Percentiles rank a stretch among this genome's conserved stretches.
Conservation (phyloP, 2,113 vertebrate species). For the Osmerus mordax region DNA sequence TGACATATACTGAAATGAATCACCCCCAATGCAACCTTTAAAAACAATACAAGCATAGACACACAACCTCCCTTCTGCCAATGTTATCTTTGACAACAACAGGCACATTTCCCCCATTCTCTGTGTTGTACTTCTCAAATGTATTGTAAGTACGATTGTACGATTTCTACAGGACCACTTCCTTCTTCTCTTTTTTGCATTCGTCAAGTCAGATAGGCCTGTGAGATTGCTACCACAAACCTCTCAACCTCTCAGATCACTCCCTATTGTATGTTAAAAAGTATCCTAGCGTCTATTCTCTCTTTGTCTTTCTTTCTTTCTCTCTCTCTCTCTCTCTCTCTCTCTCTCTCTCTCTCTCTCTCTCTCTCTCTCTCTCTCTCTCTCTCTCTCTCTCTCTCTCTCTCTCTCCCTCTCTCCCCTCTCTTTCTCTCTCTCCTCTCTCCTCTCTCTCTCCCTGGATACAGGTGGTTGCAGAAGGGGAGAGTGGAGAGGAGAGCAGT, state of each 20-base stretch:
- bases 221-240: too few species aligned
- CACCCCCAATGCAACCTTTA: conserved; percentile 17
- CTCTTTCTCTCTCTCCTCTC: neutral
- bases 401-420: neutral
- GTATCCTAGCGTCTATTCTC: neutral
- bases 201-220: too few species aligned
- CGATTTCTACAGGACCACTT: too few species aligned
- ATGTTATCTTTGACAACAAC: too few species aligned
- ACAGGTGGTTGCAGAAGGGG: conserved; percentile 39
- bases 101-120: too few species aligned
- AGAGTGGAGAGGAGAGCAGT: conserved; percentile 54
- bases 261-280: too few species aligned
- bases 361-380: neutral
- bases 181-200: too few species aligned
- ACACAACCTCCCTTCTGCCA: too few species aligned
- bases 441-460: neutral
- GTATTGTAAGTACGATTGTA: too few species aligned
- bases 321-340: neutral
- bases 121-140: too few species aligned
- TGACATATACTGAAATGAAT: neutral
- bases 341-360: neutral
- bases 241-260: too few species aligned
- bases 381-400: neutral
- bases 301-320: neutral
- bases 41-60: neutral